Base-by-base conservation (phyloP, 2,797 vertebrate species). In the Poeciliopsis gracilis region DNA sequence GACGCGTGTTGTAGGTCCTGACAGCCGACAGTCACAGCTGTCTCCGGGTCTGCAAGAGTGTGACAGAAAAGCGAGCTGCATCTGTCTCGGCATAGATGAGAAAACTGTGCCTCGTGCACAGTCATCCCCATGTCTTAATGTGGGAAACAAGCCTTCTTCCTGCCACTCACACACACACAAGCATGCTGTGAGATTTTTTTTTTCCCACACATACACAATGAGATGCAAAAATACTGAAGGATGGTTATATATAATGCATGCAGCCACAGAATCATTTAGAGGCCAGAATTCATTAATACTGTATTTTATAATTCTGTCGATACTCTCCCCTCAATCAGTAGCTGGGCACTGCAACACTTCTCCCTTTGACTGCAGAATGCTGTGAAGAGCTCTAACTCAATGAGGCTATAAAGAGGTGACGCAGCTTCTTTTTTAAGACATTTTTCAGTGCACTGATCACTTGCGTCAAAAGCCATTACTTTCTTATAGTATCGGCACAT, bases 401-500 rank as follows among this genome's bases (percentile, higher is more conserved):
- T 53, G 76, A 16, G 41, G 61, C 45, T 80, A 72, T 73, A 77
- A 81, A 86, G 77, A 75, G 73, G 77, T 83, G 87, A 90, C 63
- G 28, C 77, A 81, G 84, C 86, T 13, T 72, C 81, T 92, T 90
- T 82, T 84, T 83, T 86, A 84, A 82, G 67, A 70, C 84, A 82
- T 90, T 81, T 82, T 84, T 83, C 49, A 33, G 75, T 45, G 55
- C 78, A 81, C 72, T 8, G 76, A 78, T 83, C 73, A 76, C 73
- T 73, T 72, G 74, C 86, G 87, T 89, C 92, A 77, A 89, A 90
- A 85, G 84, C 84, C 86, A 89, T 94, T 88, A 90, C 75, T 86
- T 91, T 92, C 84, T 80, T 72, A 51, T 76, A 30, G 72, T 93
- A 94, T 93, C 85, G 90, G 87, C 88, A 92, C 89, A 86, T 78